These are phyloP conservation scores for Azorinus chamasolen DNA, from an alignment of 2,888 invertebrate species.

Conservation along the genomic window DNA sequence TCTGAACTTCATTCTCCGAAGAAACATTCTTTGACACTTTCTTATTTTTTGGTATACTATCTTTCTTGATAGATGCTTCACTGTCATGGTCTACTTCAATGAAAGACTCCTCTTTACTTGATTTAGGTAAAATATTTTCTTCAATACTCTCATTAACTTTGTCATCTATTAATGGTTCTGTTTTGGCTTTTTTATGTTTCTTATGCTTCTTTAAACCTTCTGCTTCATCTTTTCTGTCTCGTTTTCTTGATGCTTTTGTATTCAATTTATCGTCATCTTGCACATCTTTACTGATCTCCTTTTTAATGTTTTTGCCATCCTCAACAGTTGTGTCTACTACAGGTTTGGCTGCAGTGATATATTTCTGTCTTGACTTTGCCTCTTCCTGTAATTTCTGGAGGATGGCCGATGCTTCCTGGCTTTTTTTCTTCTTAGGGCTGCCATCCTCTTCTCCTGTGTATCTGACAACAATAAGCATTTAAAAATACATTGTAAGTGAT, in stretches of 20 bases:
- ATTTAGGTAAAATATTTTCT: constrained; percentile 2
- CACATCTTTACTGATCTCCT: no score
- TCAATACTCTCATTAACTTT: no score
- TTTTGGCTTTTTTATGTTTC: constrained; percentile 8
- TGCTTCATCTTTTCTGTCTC: neutral
- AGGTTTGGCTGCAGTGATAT: neutral
- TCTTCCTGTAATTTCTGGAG: constrained; percentile 64
- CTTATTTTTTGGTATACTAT: no score
- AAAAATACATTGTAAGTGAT: no score
- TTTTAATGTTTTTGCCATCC: no score
- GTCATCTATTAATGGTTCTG: neutral
- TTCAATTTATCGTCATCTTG: constrained; percentile 16
- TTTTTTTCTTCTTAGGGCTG: constrained; percentile 21
- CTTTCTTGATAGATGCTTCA: neutral
- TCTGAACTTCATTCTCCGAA: neutral
- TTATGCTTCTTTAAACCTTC: neutral
- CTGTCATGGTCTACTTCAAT: neutral
- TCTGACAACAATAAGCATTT: no score
- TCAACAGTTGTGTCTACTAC: neutral
- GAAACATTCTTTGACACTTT: neutral
- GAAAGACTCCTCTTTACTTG: constrained; percentile 1
- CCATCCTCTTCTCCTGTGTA: constrained; percentile 65
- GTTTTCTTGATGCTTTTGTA: constrained; percentile 16
- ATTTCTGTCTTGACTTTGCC: constrained; percentile 62
- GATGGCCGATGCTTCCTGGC: constrained; percentile 47